Percentiles rank a stretch among this genome's conserved stretches.
phyloP scores from a whole-genome alignment of 2,797 vertebrate genomes.

The Etheostoma nigrum region DNA sequence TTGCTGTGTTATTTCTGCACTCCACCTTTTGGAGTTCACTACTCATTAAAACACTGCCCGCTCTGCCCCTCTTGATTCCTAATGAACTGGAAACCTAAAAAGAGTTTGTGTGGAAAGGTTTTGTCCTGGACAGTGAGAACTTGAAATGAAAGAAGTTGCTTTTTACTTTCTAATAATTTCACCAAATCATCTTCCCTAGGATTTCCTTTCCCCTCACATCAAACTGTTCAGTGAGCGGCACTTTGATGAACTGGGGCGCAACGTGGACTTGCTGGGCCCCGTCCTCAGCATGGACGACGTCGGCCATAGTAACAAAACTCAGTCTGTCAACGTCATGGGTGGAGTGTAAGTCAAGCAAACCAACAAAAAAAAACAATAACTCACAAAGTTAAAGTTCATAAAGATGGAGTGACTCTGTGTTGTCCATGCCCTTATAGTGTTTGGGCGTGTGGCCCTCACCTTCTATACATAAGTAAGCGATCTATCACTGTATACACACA shows the following conservation, averaged over 20 bases:
- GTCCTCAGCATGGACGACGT: slow-evolving; percentile 89
- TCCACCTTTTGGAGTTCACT: neutral
- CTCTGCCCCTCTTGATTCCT: neutral
- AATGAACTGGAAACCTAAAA: neutral
- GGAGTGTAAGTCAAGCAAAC: slow-evolving; percentile 90
- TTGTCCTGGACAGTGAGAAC: neutral
- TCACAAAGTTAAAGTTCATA: neutral
- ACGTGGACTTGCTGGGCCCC: slow-evolving; percentile 88
- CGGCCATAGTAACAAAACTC: slow-evolving; percentile 88
- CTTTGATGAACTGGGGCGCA: slow-evolving; percentile 86
- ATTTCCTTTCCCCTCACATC: slow-evolving; percentile 90
- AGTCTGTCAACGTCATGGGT: slow-evolving; percentile 89
- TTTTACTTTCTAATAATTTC: neutral
- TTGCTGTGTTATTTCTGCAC: neutral
- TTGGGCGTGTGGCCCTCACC: slow-evolving; percentile 41
- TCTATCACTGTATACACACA: slow-evolving; percentile 24
- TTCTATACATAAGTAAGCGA: slow-evolving; percentile 24
- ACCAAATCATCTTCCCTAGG: slow-evolving; percentile 73
- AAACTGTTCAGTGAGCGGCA: slow-evolving; percentile 91
- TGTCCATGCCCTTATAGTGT: neutral
- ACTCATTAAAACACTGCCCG: neutral
- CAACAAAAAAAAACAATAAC: neutral
- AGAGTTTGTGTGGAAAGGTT: neutral
- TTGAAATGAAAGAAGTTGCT: neutral
- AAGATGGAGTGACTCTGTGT: neutral